A percentile compares a stretch with the other conserved stretches of the same genome.
These are phyloP conservation scores for Ariopsis seemanni DNA, from an alignment of 2,113 vertebrate genomes.

Conservation along the genomic window DNA sequence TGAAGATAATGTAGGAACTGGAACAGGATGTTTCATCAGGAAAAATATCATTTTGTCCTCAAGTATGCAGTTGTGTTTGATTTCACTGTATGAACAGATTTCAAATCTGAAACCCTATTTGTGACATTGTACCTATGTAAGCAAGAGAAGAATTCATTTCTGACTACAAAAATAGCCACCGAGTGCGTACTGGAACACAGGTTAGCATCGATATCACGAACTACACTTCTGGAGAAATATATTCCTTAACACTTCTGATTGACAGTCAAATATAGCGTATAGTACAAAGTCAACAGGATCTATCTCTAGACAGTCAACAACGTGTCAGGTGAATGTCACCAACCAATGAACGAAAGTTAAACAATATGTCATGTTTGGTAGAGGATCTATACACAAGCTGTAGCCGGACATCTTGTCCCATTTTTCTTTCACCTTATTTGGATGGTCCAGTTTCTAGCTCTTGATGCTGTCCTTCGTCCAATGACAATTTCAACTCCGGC, in stretches of 20 bases:
- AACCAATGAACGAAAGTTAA: neutral
- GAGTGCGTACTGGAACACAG: neutral
- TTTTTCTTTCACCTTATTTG: neutral
- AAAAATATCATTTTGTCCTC: neutral
- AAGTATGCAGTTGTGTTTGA: neutral
- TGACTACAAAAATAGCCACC: neutral
- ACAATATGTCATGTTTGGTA: neutral
- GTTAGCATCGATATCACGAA: neutral
- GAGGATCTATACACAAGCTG: neutral
- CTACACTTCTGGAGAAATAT: neutral
- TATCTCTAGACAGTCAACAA: neutral
- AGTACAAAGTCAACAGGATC: neutral
- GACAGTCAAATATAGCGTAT: neutral
- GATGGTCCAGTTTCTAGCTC: neutral
- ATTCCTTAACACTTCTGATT: neutral
- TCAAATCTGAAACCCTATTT: neutral
- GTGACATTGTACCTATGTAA: neutral
- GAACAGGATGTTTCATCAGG: neutral
- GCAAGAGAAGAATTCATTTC: neutral
- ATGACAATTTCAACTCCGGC: neutral
- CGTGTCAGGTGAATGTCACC: neutral
- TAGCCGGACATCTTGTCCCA: neutral
- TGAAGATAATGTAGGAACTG: neutral
- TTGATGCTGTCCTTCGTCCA: neutral
- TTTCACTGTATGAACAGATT: neutral